phyloP scores from a whole-genome alignment of 1,140 invertebrate genomes.

The Aphidius gifuensis region DNA sequence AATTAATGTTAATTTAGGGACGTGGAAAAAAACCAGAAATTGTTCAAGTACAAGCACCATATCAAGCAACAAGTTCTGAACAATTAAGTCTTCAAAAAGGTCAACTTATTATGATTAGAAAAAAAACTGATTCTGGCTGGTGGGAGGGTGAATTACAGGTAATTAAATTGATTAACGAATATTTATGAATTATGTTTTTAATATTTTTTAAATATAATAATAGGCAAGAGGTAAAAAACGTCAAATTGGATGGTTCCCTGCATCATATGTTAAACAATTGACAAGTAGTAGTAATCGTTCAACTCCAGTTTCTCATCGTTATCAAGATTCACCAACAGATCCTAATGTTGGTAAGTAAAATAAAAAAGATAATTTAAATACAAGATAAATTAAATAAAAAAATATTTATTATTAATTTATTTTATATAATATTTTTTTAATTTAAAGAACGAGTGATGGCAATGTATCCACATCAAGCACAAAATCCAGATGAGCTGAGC shows the following conservation, averaged over 20 bases:
- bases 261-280: constrained; percentile 90
- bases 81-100: constrained; percentile 87
- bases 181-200: constrained; percentile 17
- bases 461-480: constrained; percentile 86
- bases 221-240: constrained; percentile 89
- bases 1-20: constrained; percentile 17
- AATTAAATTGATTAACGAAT: constrained; percentile 11
- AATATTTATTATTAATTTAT: not conserved
- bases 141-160: constrained; percentile 98
- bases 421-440: not conserved
- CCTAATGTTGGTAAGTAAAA: constrained; percentile 47
- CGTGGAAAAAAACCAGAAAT: constrained; percentile 79
- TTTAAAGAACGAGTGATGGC: constrained; percentile 82
- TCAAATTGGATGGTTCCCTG: constrained; percentile 96
- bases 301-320: constrained; percentile 68
- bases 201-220: constrained; percentile 20
- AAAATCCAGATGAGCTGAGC: constrained; percentile 90
- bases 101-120: constrained; percentile 93
- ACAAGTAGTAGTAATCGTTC: constrained; percentile 68
- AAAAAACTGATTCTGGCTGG: constrained; percentile 95
- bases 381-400: not conserved
- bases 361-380: not conserved
- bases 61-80: constrained; percentile 83
- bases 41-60: constrained; percentile 83
- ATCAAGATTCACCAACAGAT: constrained; percentile 55